Evolutionary conservation across 2,113 vertebrate genomes (phyloP), one percentile per base, ranked within the genome.

Genomic region (Strix uralensis): DNA sequence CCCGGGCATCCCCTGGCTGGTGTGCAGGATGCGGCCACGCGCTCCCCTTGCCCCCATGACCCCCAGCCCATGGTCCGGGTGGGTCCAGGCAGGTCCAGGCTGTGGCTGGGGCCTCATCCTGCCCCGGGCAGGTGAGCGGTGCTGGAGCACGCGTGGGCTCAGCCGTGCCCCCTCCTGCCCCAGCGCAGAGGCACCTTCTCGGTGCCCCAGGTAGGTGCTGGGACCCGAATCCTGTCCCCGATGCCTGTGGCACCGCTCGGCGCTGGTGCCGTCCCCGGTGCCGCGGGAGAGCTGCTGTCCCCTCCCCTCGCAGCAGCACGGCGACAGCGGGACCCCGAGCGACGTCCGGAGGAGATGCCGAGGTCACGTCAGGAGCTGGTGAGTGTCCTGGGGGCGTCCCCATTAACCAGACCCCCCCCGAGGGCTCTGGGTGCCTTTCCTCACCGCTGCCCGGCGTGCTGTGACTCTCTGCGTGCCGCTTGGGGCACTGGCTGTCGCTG

Each of bases 401-500:
- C 40, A 6, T 69, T n/a, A 19, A 42, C 17, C 80, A 36, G 46
- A 30, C 14, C 25, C 34, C 29, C 34, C 29, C 17, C 18, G 12
- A 40, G 66, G 57, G n/a, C 18, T 17, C 67, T 9, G 10, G 17
- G 8, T n/a, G 26, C 22, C 27, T 47, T 93, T 21, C 0, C 30
- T 40, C 22, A 11, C 8, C 5, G 55, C 79, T 59, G 29, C 32
- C 36, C 8, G 0, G 15, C 34, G 13, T 27, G 46, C 38, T 23
- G 13, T 0, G 15, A 25, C 5, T 29, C 12, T 29, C 13, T 3
- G 0, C 1, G 11, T 27, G 22, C 69, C 13, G 1, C 42, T 44
- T 14, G 49, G 23, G 29, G 5, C 80, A 0, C 22, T 0, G 44
- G 3, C 79, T 10, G 75, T 83, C 57, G 62, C 85, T 0, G 2